These are phyloP conservation scores for Hymenopus coronatus DNA, from an alignment of 2,888 invertebrate species.

Conservation along the genomic window DNA sequence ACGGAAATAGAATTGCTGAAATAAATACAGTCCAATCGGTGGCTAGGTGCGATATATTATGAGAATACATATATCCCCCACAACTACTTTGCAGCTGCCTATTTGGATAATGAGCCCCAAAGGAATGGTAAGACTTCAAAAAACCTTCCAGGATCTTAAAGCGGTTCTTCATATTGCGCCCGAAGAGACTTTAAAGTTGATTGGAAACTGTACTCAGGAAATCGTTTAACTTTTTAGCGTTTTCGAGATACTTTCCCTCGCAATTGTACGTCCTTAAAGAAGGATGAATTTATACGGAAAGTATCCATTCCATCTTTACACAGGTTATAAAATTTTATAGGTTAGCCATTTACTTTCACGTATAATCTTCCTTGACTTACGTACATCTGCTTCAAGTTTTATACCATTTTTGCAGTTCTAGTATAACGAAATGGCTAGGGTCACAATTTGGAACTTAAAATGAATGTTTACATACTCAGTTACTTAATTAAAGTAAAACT, in stretches of 20 bases:
- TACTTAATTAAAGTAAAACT: no score
- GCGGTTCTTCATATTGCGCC: background rate
- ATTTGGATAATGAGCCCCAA: background rate
- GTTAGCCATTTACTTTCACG: background rate
- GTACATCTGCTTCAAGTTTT: no score
- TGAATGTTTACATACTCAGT: no score
- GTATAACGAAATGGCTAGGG: no score
- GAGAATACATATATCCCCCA: no score
- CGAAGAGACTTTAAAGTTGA: background rate
- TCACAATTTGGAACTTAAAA: no score
- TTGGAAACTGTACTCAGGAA: background rate
- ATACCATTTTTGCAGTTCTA: no score
- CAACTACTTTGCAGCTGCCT: background rate
- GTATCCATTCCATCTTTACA: background rate
- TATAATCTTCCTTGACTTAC: no score
- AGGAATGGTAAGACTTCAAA: background rate
- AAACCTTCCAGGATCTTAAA: background rate
- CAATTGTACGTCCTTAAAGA: background rate
- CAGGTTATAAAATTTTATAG: background rate
- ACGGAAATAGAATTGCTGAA: no score
- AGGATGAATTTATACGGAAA: background rate
- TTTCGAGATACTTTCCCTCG: background rate
- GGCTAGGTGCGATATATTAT: no score
- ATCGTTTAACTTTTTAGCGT: background rate
- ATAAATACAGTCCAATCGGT: no score